These are phyloP conservation scores for Indicator indicator DNA, from an alignment of 2,113 vertebrate genomes.

Conservation along the genomic window DNA sequence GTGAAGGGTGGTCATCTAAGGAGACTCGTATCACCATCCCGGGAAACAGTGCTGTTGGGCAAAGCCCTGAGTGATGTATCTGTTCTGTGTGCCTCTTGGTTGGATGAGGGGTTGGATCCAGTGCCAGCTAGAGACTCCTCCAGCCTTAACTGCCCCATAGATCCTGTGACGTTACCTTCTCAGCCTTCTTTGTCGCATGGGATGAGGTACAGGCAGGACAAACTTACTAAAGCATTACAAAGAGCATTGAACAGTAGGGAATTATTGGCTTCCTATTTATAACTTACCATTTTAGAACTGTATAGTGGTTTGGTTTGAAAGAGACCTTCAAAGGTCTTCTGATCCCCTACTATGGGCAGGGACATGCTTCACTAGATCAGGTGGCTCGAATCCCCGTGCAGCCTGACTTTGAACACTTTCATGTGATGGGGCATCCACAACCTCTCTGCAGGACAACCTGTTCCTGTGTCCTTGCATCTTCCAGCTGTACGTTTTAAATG, in stretches of 20 bases:
- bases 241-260: not conserved
- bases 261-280: not conserved
- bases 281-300: not conserved
- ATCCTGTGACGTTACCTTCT: too few relatives aligned
- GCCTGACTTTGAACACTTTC: rapidly evolving
- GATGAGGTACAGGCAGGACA: not conserved
- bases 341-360: rapidly evolving
- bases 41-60: not conserved
- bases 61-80: not conserved
- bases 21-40: not conserved
- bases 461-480: not conserved
- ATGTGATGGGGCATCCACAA: rapidly evolving
- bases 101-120: not conserved
- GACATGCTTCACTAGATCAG: rapidly evolving
- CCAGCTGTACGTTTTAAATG: not conserved
- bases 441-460: not conserved
- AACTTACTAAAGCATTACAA: not conserved
- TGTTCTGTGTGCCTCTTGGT: too few relatives aligned
- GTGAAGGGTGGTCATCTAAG: not conserved
- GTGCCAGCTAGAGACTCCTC: rapidly evolving
- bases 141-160: not conserved
- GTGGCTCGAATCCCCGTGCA: not conserved
- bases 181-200: not conserved
- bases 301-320: not conserved
- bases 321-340: not conserved